A percentile compares a stretch with the other conserved stretches of the same genome.
Evolutionary conservation across 2,797 vertebrate species (phyloP).

Genomic region (Nyctibius grandis): DNA sequence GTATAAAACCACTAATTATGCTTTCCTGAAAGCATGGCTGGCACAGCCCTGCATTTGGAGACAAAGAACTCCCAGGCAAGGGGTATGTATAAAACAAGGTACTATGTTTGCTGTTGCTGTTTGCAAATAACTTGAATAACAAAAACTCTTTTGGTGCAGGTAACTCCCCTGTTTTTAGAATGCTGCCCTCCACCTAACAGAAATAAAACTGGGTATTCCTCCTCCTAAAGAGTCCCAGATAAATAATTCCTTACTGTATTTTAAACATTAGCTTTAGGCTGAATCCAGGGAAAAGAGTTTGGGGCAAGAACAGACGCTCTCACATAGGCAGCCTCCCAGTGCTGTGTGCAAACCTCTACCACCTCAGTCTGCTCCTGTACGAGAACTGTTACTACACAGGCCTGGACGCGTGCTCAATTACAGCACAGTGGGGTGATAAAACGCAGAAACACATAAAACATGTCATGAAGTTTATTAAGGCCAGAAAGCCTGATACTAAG

Average conservation of each 20-base stretch:
- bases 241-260: background rate
- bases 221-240: background rate
- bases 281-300: background rate
- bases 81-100: background rate
- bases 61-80: background rate
- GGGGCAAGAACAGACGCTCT: background rate
- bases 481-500: background rate
- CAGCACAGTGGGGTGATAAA: background rate
- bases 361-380: background rate
- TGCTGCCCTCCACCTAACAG: background rate
- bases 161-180: background rate
- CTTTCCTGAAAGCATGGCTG: background rate
- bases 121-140: background rate
- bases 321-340: background rate
- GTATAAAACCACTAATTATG: slow-evolving; percentile 40
- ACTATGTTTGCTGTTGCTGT: background rate
- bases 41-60: background rate
- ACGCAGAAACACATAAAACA: background rate
- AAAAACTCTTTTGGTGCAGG: background rate
- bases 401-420: background rate
- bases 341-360: background rate
- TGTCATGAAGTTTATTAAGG: background rate
- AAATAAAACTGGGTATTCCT: background rate
- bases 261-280: background rate
- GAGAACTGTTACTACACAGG: background rate